Evolutionary conservation across 2,113 vertebrate species (phyloP).

Genomic region (Hippocampus barbouri): DNA sequence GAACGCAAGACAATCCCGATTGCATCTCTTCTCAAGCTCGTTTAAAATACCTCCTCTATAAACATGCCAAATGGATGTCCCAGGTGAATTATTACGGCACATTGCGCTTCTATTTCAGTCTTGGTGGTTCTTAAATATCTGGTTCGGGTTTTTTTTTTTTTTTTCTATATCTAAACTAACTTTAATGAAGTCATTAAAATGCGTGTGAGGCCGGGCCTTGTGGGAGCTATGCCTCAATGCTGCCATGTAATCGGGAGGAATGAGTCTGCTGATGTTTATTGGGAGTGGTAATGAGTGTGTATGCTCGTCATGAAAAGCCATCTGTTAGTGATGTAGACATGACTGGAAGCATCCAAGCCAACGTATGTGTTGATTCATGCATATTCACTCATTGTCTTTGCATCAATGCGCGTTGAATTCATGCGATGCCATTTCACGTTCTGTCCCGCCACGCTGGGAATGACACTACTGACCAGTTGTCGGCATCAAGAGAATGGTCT

Average conservation of each 20-base stretch:
- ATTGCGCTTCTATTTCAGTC: constrained; percentile 32
- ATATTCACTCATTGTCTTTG: constrained; percentile 12
- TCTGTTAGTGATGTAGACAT: constrained; percentile 46
- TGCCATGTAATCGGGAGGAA: constrained; percentile 27
- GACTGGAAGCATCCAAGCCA: constrained; percentile 16
- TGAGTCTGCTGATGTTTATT: constrained; percentile 32
- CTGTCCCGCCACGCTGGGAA: constrained; percentile 15
- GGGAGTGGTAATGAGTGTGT: constrained; percentile 40
- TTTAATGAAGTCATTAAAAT: constrained; percentile 57
- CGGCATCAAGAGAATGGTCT: constrained; percentile 13
- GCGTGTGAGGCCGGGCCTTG: constrained; percentile 16
- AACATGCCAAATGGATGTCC: constrained; percentile 6
- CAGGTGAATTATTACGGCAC: constrained; percentile 17
- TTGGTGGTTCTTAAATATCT: constrained; percentile 1
- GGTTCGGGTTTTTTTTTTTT: constrained; percentile 18
- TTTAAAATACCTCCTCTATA: constrained; percentile 16
- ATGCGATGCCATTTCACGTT: constrained; percentile 14
- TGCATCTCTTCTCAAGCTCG: constrained; percentile 1
- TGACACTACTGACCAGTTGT: constrained; percentile 14
- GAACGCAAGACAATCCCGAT: background rate
- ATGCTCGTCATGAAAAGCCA: constrained; percentile 35
- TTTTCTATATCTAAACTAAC: constrained; percentile 48
- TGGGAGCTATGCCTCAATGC: constrained; percentile 30
- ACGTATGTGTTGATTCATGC: constrained; percentile 2
- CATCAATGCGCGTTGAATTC: constrained; percentile 1